phyloP scores from a whole-genome alignment of 2,113 vertebrate species.

The Cyanoderma ruficeps region DNA sequence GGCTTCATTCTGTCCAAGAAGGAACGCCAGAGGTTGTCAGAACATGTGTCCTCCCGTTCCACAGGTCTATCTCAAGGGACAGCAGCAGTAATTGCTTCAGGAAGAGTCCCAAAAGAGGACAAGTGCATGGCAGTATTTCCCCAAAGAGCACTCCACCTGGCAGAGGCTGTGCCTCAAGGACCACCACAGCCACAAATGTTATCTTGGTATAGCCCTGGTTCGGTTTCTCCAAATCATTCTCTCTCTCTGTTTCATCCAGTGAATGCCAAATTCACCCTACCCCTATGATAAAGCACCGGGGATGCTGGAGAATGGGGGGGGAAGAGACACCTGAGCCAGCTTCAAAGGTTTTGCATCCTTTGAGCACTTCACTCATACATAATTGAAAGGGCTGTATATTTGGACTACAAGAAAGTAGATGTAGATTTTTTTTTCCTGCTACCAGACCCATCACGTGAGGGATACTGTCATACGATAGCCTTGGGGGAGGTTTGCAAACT shows the following conservation, averaged over 20 bases:
- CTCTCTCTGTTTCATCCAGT: not conserved
- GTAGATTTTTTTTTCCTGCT: not conserved
- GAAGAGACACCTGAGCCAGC: not conserved
- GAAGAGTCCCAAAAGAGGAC: not conserved
- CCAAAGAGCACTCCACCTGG: not conserved
- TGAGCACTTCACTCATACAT: not conserved
- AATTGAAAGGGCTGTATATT: not conserved
- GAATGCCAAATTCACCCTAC: not conserved
- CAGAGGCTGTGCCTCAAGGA: not conserved
- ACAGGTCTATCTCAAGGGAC: accelerated
- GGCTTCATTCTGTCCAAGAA: not conserved
- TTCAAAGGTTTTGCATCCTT: not conserved
- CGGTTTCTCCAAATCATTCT: not conserved
- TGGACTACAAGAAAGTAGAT: not conserved
- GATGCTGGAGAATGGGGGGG: not conserved
- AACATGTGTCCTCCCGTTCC: not conserved
- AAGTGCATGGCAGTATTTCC: not conserved
- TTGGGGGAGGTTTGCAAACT: not conserved
- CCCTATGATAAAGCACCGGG: not conserved
- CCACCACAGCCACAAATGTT: not conserved
- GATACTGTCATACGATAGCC: not conserved
- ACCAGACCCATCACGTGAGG: not conserved
- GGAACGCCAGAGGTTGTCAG: not conserved
- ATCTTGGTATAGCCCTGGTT: not conserved
- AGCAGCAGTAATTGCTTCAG: not conserved